Evolutionary conservation across 2,113 vertebrate species (phyloP), one percentile per base, ranked within the genome.

Genomic region (Hemiscyllium ocellatum): DNA sequence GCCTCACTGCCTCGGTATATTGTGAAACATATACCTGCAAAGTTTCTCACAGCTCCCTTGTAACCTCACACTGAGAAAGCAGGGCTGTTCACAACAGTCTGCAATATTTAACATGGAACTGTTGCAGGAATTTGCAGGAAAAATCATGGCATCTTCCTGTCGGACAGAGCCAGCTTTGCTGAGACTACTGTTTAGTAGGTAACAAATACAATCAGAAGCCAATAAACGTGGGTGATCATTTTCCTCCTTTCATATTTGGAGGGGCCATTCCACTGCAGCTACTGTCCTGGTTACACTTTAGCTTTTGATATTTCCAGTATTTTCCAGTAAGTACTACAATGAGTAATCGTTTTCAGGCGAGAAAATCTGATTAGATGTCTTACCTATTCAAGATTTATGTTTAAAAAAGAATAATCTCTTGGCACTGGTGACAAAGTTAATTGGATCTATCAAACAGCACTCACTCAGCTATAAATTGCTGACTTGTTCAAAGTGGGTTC

Each of bases 41-140:
- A 72, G 93, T 95, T 95, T 72, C 93, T 95, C 93, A 47, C 37
- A 47, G n/a, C 0, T 15, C 56, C 24, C 37, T 26, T 95, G 47
- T 29, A 66, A 50, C 29, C 26, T 95, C 20, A 15, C 93, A 22
- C 1, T 66, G 91, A 94, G 93, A 47, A 10, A 70, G 19, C 91
- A 94, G 66, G 4, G 42, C 68, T 95, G 93, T 72, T 95, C 68
- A 72, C 93, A 95, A 19, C 93, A 50, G 68, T 12, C 37, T 95
- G 93, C 26, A 42, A 68, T 72, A 95, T 95, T 95, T 95, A 70
- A 72, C 42, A 22, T 95, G 37, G 68, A 13, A 12, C 42, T 95
- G 66, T 29, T 95, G n/a, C 66, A 70, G 37, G 68, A 70, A 95
- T 24, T 68, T 52, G 12, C 42, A 89, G 68, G 15, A 72, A 61